phyloP scores from a whole-genome alignment of 2,113 vertebrate genomes.

The Lontra canadensis region DNA sequence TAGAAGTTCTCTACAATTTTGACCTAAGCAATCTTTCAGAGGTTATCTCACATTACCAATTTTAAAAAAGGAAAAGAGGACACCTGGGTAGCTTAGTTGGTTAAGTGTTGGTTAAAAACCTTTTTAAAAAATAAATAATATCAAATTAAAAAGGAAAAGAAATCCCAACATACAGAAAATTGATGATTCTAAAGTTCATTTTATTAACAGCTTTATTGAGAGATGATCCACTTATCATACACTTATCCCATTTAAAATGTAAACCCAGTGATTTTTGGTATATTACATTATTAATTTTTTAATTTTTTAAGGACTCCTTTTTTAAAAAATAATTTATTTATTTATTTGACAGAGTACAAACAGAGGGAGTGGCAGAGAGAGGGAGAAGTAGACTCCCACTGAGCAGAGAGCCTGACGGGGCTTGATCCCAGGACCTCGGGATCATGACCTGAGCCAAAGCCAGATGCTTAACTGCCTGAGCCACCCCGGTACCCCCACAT shows the following conservation, averaged over 20 bases:
- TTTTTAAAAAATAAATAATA: neutral
- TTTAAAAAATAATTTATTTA: too few relatives aligned
- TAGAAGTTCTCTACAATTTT: neutral
- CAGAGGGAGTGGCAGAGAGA: too few relatives aligned
- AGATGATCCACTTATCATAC: neutral
- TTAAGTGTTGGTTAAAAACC: neutral
- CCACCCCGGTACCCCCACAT: too few relatives aligned
- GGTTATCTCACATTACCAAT: neutral
- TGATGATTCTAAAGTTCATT: constrained; percentile 25
- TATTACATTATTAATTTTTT: neutral
- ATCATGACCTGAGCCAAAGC: too few relatives aligned
- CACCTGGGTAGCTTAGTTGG: neutral
- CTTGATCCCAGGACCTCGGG: too few relatives aligned
- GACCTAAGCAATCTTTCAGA: neutral
- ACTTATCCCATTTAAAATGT: neutral
- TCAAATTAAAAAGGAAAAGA: neutral
- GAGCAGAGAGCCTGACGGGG: too few relatives aligned
- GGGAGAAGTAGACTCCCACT: too few relatives aligned
- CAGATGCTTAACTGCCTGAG: too few relatives aligned
- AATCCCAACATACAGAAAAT: neutral
- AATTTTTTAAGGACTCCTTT: too few relatives aligned
- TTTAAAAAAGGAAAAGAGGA: neutral
- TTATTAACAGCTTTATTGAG: neutral
- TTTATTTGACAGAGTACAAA: too few relatives aligned
- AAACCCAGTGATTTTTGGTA: neutral